Evolutionary conservation across 2,113 vertebrate genomes (phyloP).

Genomic region (Diadophis punctatus): DNA sequence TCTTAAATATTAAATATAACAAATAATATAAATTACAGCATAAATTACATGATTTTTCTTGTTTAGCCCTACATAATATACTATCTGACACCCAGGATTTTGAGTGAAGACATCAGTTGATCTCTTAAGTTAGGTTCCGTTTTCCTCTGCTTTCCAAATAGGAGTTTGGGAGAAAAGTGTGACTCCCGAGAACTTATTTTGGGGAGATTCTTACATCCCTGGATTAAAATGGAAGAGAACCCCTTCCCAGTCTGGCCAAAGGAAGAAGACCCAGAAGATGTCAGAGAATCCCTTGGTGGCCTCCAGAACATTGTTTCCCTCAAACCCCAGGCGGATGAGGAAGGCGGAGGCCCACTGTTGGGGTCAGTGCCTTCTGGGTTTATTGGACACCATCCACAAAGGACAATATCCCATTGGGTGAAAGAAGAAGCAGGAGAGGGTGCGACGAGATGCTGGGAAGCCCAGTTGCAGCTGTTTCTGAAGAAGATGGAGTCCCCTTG

Average conservation of each 20-base stretch:
- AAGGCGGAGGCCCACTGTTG: background rate
- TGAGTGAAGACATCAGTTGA: background rate
- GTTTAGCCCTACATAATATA: background rate
- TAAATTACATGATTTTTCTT: background rate
- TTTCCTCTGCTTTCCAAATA: background rate
- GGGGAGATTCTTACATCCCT: background rate
- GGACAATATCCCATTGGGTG: background rate
- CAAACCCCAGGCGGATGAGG: background rate
- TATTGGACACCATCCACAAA: background rate
- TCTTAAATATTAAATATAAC: too few species aligned
- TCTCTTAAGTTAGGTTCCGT: background rate
- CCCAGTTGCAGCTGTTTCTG: conserved; percentile 6
- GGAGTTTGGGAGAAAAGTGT: too few species aligned
- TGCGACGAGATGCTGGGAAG: background rate
- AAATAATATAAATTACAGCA: too few species aligned
- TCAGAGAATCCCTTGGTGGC: background rate
- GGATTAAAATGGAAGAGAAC: background rate
- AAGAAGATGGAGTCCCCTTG: background rate
- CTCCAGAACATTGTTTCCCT: background rate
- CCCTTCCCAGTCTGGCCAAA: background rate
- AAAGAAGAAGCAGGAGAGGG: background rate
- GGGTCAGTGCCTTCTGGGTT: background rate
- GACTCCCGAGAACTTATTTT: background rate
- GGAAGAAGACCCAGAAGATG: background rate
- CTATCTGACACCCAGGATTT: background rate